Base-by-base conservation (phyloP, 2,113 vertebrate genomes). In the Tretioscincus oriximinensis region DNA sequence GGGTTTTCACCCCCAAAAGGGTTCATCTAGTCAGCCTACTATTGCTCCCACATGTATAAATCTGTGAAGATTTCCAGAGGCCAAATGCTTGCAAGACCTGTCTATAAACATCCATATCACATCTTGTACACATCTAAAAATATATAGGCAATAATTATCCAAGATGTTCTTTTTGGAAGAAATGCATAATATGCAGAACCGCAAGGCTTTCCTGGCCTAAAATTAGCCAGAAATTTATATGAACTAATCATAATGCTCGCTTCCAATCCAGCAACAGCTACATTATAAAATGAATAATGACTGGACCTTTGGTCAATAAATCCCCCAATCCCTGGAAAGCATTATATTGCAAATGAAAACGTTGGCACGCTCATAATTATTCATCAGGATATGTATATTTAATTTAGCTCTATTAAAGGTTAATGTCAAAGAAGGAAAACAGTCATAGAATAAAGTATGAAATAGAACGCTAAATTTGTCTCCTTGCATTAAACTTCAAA, bases 311-410 rank as follows among this genome's bases (percentile, higher is more conserved):
- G 86, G 85, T 91, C 84, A 90, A 86, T 82, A 82, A 82, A 76
- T 93, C 85, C 90, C 90, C 89, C 77, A 87, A 78, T 90, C 91
- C 88, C 85, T 70, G 80, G 88, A 90, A 87, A 95, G 90, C 78
- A 83, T 87, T 87, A 84, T 75, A 89, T 85, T 86, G 85, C 90
- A 92, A 93, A 91, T 79, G 88, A 94, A 93, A 94, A 92, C 86
- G 87, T 88, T 85, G 84, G 78, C 89, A 87, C 77, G 86, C 93
- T 94, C 90, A 90, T 93, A 91, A 94, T 93, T 93, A 94, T 92
- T 95, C 93, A 94, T 93, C 89, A 93, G 81, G 88, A 92, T 90
- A 95, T 92, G 91, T 92, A 94, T 94, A 92, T 95, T 95, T 95
- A 93, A 93, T 93, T 93, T 89, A 90, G 90, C 90, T 94, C 80